Percentiles rank a stretch among this genome's conserved stretches.
phyloP scores from a whole-genome alignment of 2,888 invertebrate species.

The Electrophaes corylata region DNA sequence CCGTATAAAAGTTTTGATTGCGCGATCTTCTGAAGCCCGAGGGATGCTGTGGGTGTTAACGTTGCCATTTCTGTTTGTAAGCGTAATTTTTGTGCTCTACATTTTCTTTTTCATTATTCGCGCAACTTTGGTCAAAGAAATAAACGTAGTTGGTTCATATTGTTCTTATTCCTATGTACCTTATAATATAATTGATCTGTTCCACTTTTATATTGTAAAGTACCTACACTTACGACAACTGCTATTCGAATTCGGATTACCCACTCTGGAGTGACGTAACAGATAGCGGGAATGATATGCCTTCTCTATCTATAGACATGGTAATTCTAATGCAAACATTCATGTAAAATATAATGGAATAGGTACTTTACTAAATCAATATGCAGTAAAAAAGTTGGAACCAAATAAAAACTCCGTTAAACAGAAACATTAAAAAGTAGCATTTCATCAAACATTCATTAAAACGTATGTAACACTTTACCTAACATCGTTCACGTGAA shows the following conservation, averaged over 20 bases:
- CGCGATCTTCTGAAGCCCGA: conserved; percentile 2
- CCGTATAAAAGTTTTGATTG: conserved; percentile 11
- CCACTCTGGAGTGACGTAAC: conserved; percentile 49
- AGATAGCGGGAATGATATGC: conserved; percentile 40
- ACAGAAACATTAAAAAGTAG: neutral
- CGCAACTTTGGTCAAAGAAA: neutral
- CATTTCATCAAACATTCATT: conserved; percentile 1
- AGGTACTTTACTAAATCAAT: neutral
- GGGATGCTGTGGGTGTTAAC: conserved; percentile 2
- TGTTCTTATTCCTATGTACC: no score
- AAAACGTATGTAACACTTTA: no score
- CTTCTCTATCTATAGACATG: conserved; percentile 31
- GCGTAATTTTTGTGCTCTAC: neutral
- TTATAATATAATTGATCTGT: no score
- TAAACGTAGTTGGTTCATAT: no score
- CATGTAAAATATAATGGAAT: conserved; percentile 2
- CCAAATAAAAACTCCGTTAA: neutral
- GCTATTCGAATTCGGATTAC: conserved; percentile 28
- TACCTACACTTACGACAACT: neutral
- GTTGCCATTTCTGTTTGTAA: neutral
- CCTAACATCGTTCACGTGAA: conserved; percentile 9
- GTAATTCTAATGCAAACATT: conserved; percentile 12
- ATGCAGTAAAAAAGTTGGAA: neutral
- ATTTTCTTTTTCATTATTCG: neutral
- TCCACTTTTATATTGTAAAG: neutral